Percentiles rank a stretch among this genome's conserved stretches.
Conservation (phyloP, 2,888 invertebrate species). For the Antitype chi region DNA sequence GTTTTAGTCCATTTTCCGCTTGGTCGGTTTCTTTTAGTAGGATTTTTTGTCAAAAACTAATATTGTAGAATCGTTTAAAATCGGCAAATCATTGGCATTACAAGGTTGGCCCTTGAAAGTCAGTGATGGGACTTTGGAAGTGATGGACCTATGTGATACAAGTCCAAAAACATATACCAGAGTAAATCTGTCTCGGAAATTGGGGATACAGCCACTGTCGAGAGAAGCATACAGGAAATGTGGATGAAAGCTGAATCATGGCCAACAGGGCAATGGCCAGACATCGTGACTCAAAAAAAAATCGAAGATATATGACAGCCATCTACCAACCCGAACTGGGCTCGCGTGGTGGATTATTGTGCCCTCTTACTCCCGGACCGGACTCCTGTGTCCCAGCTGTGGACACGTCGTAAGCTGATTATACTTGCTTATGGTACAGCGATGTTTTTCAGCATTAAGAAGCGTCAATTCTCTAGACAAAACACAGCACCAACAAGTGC, state of each 20-base stretch:
- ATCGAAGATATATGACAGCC: not conserved
- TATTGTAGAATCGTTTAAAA: not conserved
- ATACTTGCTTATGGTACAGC: too few relatives aligned
- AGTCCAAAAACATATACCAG: not conserved
- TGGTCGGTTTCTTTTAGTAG: not conserved
- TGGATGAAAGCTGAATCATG: not conserved
- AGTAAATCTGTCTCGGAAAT: not conserved
- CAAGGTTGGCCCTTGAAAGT: not conserved
- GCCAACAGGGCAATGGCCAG: not conserved
- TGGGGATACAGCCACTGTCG: not conserved
- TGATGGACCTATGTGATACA: not conserved
- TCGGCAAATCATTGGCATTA: not conserved
- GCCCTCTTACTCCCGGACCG: not conserved
- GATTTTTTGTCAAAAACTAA: not conserved
- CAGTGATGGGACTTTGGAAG: not conserved
- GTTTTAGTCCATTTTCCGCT: not conserved
- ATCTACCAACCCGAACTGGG: not conserved
- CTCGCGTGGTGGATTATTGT: not conserved
- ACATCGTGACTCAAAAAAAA: not conserved
- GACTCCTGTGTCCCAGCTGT: not conserved
- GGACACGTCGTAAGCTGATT: not conserved
- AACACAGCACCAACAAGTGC: slow-evolving; percentile 46
- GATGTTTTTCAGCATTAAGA: not conserved
- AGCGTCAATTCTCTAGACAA: slow-evolving; percentile 6
- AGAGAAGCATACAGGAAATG: not conserved